A percentile compares a stretch with the other conserved stretches of the same genome.
Evolutionary conservation across 2,113 vertebrate species (phyloP).

Genomic region (Microcebus lehilahytsara): DNA sequence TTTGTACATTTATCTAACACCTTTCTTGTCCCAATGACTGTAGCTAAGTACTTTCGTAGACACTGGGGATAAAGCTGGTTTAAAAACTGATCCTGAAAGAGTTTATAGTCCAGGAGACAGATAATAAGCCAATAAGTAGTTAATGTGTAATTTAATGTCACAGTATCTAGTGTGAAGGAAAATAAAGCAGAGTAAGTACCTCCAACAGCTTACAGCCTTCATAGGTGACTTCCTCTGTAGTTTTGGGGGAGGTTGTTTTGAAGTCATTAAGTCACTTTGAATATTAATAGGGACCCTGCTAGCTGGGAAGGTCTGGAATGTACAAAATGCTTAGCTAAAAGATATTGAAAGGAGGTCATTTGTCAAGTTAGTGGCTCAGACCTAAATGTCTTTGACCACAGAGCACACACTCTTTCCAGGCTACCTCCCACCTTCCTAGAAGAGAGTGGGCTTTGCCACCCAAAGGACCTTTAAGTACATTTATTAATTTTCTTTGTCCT

Average conservation of each 20-base stretch:
- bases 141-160: conserved; percentile 42
- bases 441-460: not conserved
- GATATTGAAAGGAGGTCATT: not conserved
- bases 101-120: conserved; percentile 27
- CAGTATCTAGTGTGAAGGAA: not conserved
- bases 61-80: not conserved
- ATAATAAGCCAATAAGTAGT: conserved; percentile 11
- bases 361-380: not conserved
- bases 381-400: conserved; percentile 8
- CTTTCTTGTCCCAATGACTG: conserved; percentile 17
- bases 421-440: not conserved
- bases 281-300: conserved; percentile 19
- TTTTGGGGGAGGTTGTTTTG: not conserved
- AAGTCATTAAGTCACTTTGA: conserved; percentile 7
- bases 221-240: not conserved
- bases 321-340: not conserved
- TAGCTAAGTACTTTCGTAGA: not conserved
- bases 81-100: not conserved
- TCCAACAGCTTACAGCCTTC: not conserved
- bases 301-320: not conserved
- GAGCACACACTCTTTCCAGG: not conserved
- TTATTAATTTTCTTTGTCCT: not conserved
- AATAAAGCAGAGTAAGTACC: not conserved
- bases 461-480: not conserved
- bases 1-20: not conserved